Evolutionary conservation across 2,888 invertebrate species (phyloP).

Genomic region (Pollenia amentaria): DNA sequence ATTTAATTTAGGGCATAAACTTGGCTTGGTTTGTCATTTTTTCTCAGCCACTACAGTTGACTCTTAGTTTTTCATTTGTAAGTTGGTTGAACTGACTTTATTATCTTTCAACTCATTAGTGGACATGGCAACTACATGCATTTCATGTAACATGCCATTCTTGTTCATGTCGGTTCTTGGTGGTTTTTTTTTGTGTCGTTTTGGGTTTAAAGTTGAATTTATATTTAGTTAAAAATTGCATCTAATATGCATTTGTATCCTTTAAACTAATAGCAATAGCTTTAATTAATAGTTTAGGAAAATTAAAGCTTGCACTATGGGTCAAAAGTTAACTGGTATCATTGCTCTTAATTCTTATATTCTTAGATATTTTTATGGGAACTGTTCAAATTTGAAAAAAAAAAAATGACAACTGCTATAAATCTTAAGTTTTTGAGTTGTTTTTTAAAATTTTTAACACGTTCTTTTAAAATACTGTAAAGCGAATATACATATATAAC

Average conservation of each 20-base stretch:
- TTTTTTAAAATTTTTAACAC: no score
- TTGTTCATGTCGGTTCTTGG: slow-evolving; percentile 24
- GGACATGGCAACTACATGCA: slow-evolving; percentile 45
- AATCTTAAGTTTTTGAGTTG: no score
- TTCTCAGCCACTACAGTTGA: slow-evolving; percentile 6
- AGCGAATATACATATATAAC: no score
- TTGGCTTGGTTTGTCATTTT: neutral
- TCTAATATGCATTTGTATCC: slow-evolving; percentile 10
- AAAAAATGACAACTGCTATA: no score
- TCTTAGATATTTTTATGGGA: no score
- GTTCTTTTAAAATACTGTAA: no score
- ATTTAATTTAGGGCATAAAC: slow-evolving; percentile 64
- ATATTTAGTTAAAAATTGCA: slow-evolving; percentile 14
- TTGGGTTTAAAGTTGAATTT: slow-evolving; percentile 25
- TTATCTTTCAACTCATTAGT: slow-evolving; percentile 65
- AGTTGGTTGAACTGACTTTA: slow-evolving; percentile 12
- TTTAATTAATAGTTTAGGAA: slow-evolving; percentile 7
- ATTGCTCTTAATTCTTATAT: neutral
- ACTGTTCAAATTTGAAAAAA: no score
- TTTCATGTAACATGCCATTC: slow-evolving; percentile 59
- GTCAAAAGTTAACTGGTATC: neutral
- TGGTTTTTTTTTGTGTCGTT: neutral
- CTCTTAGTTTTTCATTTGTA: slow-evolving; percentile 1
- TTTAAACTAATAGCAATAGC: neutral
- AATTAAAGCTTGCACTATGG: neutral